Percentiles rank a stretch among this genome's conserved stretches.
phyloP scores from a whole-genome alignment of 2,113 vertebrate species.

The Pipra filicauda region DNA sequence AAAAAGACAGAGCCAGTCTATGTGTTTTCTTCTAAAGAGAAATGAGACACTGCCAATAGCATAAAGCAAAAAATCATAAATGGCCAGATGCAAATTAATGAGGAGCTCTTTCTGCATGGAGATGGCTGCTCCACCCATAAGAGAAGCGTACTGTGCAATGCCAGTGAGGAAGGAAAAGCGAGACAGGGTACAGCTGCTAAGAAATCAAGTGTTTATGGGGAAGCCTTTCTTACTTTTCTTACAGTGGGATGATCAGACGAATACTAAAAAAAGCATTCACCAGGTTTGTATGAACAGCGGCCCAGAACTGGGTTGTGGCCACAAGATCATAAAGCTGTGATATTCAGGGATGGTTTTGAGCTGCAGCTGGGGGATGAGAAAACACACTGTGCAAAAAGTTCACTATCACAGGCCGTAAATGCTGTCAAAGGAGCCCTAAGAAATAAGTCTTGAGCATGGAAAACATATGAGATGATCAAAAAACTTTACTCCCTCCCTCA shows the following conservation, averaged over 20 bases:
- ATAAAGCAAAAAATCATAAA: neutral
- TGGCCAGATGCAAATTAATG: neutral
- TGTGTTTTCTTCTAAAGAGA: slow-evolving; percentile 5
- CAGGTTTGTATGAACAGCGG: neutral
- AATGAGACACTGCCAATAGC: neutral
- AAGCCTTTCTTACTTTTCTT: neutral
- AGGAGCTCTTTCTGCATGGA: neutral
- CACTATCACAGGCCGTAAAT: neutral
- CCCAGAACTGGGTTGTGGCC: neutral
- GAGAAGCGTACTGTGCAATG: neutral
- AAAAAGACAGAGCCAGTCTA: neutral
- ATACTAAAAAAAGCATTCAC: neutral
- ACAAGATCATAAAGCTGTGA: neutral
- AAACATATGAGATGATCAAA: neutral
- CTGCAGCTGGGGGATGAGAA: neutral
- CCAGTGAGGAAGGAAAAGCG: neutral
- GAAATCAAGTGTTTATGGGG: slow-evolving; percentile 34
- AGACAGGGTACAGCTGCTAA: slow-evolving; percentile 7
- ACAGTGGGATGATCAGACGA: neutral
- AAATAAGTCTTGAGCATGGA: neutral
- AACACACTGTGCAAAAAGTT: neutral
- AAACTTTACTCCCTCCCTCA: neutral
- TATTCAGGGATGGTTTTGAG: neutral
- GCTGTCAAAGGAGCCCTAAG: neutral
- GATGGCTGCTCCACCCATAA: neutral